These are phyloP conservation scores for Onychomys torridus DNA, from an alignment of 2,797 vertebrate genomes.

Conservation along the genomic window DNA sequence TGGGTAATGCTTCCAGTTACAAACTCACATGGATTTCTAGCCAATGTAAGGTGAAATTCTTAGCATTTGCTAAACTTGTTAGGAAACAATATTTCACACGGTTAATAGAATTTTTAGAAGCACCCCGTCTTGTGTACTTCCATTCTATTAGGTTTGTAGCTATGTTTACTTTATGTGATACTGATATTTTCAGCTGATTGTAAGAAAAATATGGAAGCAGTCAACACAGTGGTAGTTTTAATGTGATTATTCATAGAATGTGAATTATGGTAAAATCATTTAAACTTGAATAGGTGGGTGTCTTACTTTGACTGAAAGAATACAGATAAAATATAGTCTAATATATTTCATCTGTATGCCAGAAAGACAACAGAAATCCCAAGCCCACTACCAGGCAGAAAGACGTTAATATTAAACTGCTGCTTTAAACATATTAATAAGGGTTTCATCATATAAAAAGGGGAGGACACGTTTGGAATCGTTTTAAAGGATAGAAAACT, in stretches of 20 bases:
- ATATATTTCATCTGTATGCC: conserved; percentile 18
- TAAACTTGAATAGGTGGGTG: not conserved
- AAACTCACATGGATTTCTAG: not conserved
- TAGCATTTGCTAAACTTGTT: not conserved
- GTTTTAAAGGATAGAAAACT: not conserved
- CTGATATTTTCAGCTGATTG: not conserved
- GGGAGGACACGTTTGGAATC: not conserved
- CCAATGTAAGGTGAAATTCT: not conserved
- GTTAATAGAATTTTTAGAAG: not conserved
- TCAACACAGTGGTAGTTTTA: not conserved
- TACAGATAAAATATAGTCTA: conserved; percentile 24
- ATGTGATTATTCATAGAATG: not conserved
- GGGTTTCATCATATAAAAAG: conserved; percentile 1
- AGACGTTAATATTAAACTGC: not conserved
- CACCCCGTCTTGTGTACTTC: not conserved
- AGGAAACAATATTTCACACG: conserved; percentile 29
- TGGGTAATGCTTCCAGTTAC: not conserved
- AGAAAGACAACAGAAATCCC: not conserved
- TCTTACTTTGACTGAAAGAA: conserved; percentile 27
- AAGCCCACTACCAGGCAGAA: not conserved
- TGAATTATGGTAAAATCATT: not conserved
- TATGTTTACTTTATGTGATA: not conserved
- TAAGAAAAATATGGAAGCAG: not conserved
- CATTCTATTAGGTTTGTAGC: not conserved
- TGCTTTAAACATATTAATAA: not conserved